Percentiles rank a stretch among this genome's conserved stretches.
phyloP scores from a whole-genome alignment of 2,113 vertebrate genomes.

The Syngnathus floridae region DNA sequence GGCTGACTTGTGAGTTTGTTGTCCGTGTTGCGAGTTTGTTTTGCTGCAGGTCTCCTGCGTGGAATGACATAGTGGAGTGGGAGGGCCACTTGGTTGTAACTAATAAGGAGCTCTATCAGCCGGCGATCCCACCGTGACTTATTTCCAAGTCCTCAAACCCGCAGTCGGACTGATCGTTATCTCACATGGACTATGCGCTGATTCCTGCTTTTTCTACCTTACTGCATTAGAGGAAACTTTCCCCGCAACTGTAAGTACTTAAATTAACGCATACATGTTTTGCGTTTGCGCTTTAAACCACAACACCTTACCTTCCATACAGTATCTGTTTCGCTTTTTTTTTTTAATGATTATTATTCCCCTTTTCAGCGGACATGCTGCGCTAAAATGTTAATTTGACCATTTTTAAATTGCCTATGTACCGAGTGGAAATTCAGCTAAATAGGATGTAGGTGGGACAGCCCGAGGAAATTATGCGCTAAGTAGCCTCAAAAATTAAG shows the following conservation, averaged over 20 bases:
- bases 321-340: not conserved
- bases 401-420: conserved; percentile 28
- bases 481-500: conserved; percentile 2
- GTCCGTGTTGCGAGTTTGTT: conserved; percentile 30
- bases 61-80: conserved; percentile 78
- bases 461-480: not conserved
- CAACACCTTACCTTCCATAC: not conserved
- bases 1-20: conserved; percentile 26
- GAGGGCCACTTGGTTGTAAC: conserved; percentile 89
- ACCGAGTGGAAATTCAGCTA: conserved; percentile 15
- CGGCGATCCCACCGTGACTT: conserved; percentile 71
- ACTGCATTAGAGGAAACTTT: conserved; percentile 64
- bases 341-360: not conserved
- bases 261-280: not conserved
- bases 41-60: conserved; percentile 65
- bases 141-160: conserved; percentile 69
- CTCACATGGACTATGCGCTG: conserved; percentile 63
- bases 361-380: not conserved
- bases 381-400: conserved; percentile 11
- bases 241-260: conserved; percentile 66
- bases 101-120: conserved; percentile 92
- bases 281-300: not conserved
- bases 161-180: conserved; percentile 57
- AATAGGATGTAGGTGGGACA: conserved; percentile 2
- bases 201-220: conserved; percentile 31